phyloP scores from a whole-genome alignment of 1,140 invertebrate genomes.

The Drosophila lacteicornis region DNA sequence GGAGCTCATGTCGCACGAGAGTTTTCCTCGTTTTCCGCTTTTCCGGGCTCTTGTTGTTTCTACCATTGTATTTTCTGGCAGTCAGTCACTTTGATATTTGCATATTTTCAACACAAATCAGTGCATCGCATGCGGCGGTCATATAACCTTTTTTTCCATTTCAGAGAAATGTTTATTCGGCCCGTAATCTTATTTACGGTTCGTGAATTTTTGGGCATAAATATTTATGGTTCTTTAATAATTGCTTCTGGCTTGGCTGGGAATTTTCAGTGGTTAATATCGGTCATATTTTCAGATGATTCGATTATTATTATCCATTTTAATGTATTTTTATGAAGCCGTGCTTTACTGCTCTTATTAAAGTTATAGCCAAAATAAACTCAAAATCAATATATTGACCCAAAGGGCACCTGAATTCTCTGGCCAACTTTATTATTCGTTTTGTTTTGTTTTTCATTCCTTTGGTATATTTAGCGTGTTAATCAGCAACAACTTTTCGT shows the following conservation, averaged over 20 bases:
- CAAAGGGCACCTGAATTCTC: background rate
- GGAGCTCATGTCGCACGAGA: conserved; percentile 32
- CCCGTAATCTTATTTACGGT: conserved; percentile 16
- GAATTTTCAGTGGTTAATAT: background rate
- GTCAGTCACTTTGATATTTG: conserved; percentile 56
- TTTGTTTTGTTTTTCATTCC: conserved; percentile 9
- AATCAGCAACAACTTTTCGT: conserved; percentile 60
- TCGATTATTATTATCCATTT: background rate
- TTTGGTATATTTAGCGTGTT: conserved; percentile 48
- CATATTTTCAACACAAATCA: conserved; percentile 64
- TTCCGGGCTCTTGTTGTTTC: conserved; percentile 23
- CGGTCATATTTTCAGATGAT: background rate
- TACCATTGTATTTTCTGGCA: conserved; percentile 26
- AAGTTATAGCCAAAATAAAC: background rate
- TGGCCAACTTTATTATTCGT: conserved; percentile 4
- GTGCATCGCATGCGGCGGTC: conserved; percentile 54
- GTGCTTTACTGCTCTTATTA: background rate
- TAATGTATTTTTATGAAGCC: background rate
- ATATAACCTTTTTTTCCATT: conserved; percentile 44
- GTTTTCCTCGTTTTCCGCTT: conserved; percentile 2
- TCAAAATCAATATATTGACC: conserved; percentile 17
- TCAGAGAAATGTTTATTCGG: conserved; percentile 28
- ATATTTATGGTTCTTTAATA: conserved; percentile 6
- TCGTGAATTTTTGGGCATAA: conserved; percentile 10
- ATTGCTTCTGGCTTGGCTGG: background rate